Evolutionary conservation across 30 jellyfish, hydroid and myxozoan species (phyloP).

Genomic region (Nemopilema nomurai): DNA sequence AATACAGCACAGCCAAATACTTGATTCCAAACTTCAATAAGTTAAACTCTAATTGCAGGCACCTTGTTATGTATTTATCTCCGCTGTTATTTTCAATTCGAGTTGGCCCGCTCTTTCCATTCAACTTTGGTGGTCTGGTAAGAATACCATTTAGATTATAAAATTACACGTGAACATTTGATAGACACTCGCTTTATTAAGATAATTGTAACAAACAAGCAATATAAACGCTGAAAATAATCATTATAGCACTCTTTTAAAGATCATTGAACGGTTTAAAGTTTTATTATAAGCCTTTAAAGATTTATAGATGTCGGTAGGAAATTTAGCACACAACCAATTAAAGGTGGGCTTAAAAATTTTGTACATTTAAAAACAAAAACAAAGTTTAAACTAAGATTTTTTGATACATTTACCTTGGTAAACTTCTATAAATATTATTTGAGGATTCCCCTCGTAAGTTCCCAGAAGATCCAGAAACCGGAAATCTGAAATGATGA

Average conservation of each 20-base stretch:
- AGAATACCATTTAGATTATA: neutral
- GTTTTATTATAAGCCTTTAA: too few relatives aligned
- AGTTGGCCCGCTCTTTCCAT: conserved; percentile 10
- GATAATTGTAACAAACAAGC: too few relatives aligned
- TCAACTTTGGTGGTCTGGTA: conserved; percentile 35
- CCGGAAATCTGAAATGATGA: conserved; percentile 29
- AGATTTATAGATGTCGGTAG: too few relatives aligned
- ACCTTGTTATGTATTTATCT: conserved; percentile 46
- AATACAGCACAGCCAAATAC: neutral
- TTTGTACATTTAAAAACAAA: neutral
- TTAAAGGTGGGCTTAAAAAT: too few relatives aligned
- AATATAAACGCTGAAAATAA: too few relatives aligned
- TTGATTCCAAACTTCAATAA: neutral
- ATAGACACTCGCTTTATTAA: too few relatives aligned
- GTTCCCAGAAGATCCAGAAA: conserved; percentile 32
- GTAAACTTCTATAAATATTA: conserved; percentile 23
- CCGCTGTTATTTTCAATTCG: conserved; percentile 31
- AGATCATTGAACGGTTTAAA: too few relatives aligned
- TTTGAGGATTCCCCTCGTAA: conserved; percentile 55
- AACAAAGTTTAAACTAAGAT: neutral
- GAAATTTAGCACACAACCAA: neutral
- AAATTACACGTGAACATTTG: too few relatives aligned
- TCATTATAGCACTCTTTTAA: too few relatives aligned
- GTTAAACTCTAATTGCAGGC: neutral
- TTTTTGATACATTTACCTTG: conserved; percentile 29